Evolutionary conservation across 2,113 vertebrate species (phyloP).

Genomic region (Bombycilla garrulus): DNA sequence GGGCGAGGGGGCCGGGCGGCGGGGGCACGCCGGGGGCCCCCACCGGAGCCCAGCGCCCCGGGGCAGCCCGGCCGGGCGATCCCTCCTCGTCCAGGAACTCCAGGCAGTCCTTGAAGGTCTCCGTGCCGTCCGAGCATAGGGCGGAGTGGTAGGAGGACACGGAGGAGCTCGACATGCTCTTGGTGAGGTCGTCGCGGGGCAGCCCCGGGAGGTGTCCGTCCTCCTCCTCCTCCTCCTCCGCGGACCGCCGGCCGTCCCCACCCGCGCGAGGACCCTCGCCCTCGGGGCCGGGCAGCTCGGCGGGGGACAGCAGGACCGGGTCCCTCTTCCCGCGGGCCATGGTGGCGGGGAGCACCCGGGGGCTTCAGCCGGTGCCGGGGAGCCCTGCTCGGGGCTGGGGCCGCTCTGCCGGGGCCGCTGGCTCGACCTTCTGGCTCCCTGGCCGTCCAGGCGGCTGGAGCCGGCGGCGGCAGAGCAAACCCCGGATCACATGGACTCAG

Average conservation of each 20-base stretch:
- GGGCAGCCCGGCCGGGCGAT: background rate
- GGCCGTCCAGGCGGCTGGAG: background rate
- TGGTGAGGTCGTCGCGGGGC: conserved; percentile 40
- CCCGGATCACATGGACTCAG: conserved; percentile 34
- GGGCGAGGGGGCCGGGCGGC: background rate
- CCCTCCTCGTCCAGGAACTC: conserved; percentile 76
- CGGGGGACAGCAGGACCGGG: background rate
- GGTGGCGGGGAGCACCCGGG: background rate
- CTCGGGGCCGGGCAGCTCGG: background rate
- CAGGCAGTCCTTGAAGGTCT: conserved; percentile 77
- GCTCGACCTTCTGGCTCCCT: conserved; percentile 39
- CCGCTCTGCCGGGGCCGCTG: background rate
- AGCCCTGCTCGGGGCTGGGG: background rate
- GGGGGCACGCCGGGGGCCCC: background rate
- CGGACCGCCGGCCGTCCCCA: background rate
- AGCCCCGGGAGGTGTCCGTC: background rate
- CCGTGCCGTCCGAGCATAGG: conserved; percentile 69
- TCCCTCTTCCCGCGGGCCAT: conserved; percentile 18
- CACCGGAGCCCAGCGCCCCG: background rate
- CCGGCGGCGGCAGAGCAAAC: background rate
- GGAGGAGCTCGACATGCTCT: conserved; percentile 73
- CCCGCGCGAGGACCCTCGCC: background rate
- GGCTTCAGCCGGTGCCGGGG: background rate
- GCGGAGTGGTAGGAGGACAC: conserved; percentile 89
- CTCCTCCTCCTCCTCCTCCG: background rate